Base-by-base conservation (phyloP, 2,113 vertebrate genomes). In the Pygoscelis adeliae region DNA sequence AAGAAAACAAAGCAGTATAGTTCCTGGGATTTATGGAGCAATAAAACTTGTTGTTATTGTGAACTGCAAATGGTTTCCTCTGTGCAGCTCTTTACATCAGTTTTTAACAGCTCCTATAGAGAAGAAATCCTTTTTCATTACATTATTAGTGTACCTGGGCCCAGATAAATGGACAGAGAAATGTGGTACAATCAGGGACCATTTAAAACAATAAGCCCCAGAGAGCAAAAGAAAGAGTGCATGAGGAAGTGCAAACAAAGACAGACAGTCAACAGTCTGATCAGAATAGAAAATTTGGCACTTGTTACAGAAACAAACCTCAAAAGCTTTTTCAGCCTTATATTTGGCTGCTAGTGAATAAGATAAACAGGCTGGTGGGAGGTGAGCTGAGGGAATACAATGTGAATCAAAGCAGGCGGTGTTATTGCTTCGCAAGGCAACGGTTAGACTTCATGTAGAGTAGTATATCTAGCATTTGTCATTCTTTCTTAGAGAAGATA, bases 41-140 rank as follows among this genome's bases (percentile, higher is more conserved):
- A 97, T 97, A 96, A 97, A 97, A 93, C 55, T 58, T 89, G 52
- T 42, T 96, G 92, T 86, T 96, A 95, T 62, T 94, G 96, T 91
- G 96, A 94, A 96, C 93, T 90, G 89, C 77, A 96, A 97, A 95
- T 86, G 73, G 81, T 76, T 95, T 96, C 93, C 93, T 97, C 91
- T 66, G 26, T 87, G 91, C 87, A 90, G 87, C 70, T 96, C 81
- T 89, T 94, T 91, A 96, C 91, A 95, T 83, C 73, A 80, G 73
- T 69, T 97, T 91, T 97, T 96, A 97, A 90, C 66, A 44, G 89
- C 84, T 96, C 49, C 89, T 77, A 40, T 40, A 83, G 95, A 96
- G 78, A 69, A 83, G 78, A 83, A 96, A 96, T 83, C 84, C n/a
- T 94, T 95, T 96, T 95, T 93, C 93, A 83, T 94, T 90, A 15